phyloP scores from a whole-genome alignment of 2,113 vertebrate species.

The Myiopsitta monachus region DNA sequence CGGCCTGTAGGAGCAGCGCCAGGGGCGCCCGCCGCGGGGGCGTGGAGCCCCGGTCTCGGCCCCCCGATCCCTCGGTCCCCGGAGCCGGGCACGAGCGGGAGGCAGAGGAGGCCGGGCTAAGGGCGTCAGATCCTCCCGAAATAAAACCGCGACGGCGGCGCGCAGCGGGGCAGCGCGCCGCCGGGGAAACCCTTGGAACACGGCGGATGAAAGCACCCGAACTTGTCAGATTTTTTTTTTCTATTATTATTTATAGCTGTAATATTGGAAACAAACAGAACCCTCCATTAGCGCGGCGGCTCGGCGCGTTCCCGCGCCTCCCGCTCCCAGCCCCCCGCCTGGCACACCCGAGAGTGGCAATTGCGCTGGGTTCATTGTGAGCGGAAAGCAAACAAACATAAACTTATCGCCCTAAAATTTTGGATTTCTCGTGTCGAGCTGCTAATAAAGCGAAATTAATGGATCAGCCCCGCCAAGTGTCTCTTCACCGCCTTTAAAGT shows the following conservation, averaged over 20 bases:
- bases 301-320: background rate
- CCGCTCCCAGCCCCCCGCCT: background rate
- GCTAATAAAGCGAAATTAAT: slow-evolving; percentile 9
- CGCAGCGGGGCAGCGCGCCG: background rate
- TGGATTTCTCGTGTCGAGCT: slow-evolving; percentile 11
- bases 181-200: background rate
- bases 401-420: slow-evolving; percentile 48
- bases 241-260: slow-evolving; percentile 50
- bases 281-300: slow-evolving; percentile 18
- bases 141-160: background rate
- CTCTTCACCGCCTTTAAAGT: slow-evolving; percentile 1
- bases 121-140: background rate
- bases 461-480: background rate
- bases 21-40: background rate
- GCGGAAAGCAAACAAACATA: slow-evolving; percentile 38
- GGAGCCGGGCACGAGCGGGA: background rate
- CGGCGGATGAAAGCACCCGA: background rate
- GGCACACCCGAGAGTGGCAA: slow-evolving; percentile 24
- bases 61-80: background rate
- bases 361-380: slow-evolving; percentile 28
- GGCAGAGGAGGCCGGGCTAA: background rate
- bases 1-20: background rate
- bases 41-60: background rate
- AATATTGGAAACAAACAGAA: slow-evolving; percentile 51
- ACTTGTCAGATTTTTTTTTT: background rate